phyloP scores from a whole-genome alignment of 2,888 invertebrate species.

The Standfussiana lucernea region DNA sequence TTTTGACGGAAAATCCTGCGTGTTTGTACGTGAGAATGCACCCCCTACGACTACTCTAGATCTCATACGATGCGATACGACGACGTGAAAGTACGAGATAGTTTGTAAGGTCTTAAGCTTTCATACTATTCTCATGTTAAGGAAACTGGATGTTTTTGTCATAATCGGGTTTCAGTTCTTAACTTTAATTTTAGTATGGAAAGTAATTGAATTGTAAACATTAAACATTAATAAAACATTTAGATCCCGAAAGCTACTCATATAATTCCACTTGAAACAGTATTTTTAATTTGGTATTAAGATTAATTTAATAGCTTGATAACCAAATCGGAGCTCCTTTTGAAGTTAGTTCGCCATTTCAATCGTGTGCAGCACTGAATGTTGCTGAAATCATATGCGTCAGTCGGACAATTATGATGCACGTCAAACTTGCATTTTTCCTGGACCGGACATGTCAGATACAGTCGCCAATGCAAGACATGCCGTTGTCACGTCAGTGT shows the following conservation, averaged over 20 bases:
- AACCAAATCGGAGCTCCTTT: constrained; percentile 14
- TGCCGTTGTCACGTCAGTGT: background rate
- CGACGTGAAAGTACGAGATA: background rate
- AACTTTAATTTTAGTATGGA: too few relatives aligned
- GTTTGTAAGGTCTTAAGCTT: background rate
- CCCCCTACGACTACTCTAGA: background rate
- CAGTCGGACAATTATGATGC: background rate
- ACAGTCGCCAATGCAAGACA: background rate
- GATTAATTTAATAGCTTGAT: constrained; percentile 16
- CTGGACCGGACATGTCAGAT: background rate
- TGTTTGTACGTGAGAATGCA: constrained; percentile 2
- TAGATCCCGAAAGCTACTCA: background rate
- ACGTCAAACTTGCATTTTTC: background rate
- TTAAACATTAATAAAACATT: background rate
- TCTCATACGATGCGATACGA: background rate
- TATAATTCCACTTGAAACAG: background rate
- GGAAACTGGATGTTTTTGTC: background rate
- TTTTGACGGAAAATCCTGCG: background rate
- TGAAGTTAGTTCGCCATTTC: constrained; percentile 22
- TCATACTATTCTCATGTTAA: background rate
- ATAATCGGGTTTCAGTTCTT: background rate
- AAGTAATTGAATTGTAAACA: background rate
- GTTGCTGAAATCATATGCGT: background rate
- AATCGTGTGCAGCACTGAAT: constrained; percentile 2
- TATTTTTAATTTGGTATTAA: constrained; percentile 19